Conservation (phyloP, 2,113 vertebrate species). For the Ctenodactylus gundi region DNA sequence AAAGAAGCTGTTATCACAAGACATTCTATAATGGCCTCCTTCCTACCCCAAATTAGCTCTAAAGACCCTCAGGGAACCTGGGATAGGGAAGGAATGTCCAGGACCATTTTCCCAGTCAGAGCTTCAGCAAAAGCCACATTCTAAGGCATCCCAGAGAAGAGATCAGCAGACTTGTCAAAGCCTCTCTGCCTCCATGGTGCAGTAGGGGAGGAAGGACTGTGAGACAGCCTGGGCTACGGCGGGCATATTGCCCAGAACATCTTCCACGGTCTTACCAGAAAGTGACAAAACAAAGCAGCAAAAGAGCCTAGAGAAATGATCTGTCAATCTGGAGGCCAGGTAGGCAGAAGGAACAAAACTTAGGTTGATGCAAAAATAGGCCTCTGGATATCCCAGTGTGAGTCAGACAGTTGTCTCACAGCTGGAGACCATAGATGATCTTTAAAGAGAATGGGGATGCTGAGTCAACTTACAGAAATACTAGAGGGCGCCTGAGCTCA, state of each 20-base stretch:
- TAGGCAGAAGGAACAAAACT: background rate
- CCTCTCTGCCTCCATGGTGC: background rate
- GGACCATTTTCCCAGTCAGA: background rate
- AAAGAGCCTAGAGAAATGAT: background rate
- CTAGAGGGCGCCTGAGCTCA: background rate
- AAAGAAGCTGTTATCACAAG: background rate
- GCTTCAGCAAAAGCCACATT: background rate
- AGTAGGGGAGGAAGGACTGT: background rate
- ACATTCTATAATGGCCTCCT: background rate
- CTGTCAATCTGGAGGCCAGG: background rate
- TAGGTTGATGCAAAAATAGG: background rate
- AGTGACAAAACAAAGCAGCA: background rate
- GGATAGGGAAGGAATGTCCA: background rate
- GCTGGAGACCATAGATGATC: background rate
- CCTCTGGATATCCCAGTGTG: background rate
- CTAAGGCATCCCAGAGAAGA: background rate
- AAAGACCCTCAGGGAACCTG: background rate
- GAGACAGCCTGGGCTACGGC: fast-evolving
- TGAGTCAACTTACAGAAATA: background rate
- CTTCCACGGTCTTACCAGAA: background rate
- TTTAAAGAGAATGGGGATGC: background rate
- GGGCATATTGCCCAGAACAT: background rate
- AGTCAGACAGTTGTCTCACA: background rate
- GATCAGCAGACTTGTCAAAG: background rate
- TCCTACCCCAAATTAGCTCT: background rate